A percentile compares a stretch with the other conserved stretches of the same genome.
These are phyloP conservation scores for Spialia ferax DNA, from an alignment of 2,888 invertebrate species.

Conservation along the genomic window DNA sequence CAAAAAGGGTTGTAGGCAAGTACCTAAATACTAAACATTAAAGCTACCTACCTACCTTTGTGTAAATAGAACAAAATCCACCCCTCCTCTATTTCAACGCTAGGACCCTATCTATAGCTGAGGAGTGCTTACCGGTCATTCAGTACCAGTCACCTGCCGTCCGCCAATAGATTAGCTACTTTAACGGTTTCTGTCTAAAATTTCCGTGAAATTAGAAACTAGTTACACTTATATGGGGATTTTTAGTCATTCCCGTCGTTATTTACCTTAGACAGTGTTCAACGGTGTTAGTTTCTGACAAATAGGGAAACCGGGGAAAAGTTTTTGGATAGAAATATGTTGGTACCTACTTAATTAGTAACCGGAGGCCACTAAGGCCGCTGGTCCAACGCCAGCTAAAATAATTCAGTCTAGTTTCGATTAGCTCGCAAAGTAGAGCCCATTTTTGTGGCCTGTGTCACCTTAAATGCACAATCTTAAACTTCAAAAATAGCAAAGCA, in stretches of 20 bases:
- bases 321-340: too few relatives aligned
- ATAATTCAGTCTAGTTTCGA: too few relatives aligned
- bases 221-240: not conserved
- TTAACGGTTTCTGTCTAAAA: slow-evolving; percentile 36
- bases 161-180: slow-evolving; percentile 15
- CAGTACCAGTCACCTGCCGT: slow-evolving; percentile 3
- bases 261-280: not conserved
- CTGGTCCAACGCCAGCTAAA: too few relatives aligned
- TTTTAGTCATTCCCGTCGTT: not conserved
- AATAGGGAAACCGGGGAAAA: not conserved
- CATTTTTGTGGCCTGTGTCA: too few relatives aligned
- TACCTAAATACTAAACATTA: too few relatives aligned
- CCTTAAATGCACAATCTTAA: too few relatives aligned
- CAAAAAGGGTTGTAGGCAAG: too few relatives aligned
- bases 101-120: not conserved
- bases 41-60: too few relatives aligned
- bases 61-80: not conserved
- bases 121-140: not conserved
- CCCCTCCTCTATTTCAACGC: not conserved
- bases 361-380: too few relatives aligned
- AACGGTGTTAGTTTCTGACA: not conserved
- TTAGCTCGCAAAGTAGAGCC: too few relatives aligned
- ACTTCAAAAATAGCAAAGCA: too few relatives aligned
- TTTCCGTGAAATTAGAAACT: slow-evolving; percentile 34
- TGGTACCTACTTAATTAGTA: too few relatives aligned